phyloP scores from a whole-genome alignment of 2,888 invertebrate genomes.

The Acanthosepion esculentum region DNA sequence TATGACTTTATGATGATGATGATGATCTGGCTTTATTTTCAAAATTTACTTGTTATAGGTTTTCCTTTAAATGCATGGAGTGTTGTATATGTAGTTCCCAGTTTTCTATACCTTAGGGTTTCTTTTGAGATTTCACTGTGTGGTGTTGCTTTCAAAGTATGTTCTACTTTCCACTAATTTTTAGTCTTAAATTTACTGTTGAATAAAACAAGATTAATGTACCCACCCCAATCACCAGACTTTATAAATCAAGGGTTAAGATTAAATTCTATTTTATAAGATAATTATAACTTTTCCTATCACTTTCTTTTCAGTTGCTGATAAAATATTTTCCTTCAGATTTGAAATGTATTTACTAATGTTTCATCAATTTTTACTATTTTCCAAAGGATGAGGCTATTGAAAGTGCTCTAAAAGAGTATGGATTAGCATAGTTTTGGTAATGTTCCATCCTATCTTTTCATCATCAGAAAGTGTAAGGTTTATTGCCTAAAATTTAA shows the following conservation, averaged over 20 bases:
- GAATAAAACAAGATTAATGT: not conserved
- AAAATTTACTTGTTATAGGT: not conserved
- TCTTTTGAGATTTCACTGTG: not conserved
- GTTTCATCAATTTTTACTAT: conserved; percentile 49
- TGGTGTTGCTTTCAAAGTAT: not conserved
- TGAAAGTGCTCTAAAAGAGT: conserved; percentile 93
- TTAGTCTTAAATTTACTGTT: not conserved
- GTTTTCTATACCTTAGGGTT: not conserved
- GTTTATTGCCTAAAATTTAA: conserved; percentile 35
- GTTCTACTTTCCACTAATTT: not conserved
- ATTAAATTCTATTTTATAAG: not conserved
- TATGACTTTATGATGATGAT: not conserved
- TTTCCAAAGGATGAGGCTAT: conserved; percentile 89
- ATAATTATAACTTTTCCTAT: not conserved
- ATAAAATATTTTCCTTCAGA: not conserved
- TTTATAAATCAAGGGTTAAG: not conserved
- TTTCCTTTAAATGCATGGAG: not conserved
- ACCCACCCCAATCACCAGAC: not conserved
- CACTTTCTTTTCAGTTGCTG: not conserved
- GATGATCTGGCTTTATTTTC: not conserved
- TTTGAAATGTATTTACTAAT: conserved; percentile 10
- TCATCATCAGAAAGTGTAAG: conserved; percentile 39
- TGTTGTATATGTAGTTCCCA: not conserved
- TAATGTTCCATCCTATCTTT: conserved; percentile 14
- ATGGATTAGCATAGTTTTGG: conserved; percentile 86